Evolutionary conservation across 2,888 invertebrate genomes (phyloP), one percentile per base, ranked within the genome.

Genomic region (Pammene aurita): DNA sequence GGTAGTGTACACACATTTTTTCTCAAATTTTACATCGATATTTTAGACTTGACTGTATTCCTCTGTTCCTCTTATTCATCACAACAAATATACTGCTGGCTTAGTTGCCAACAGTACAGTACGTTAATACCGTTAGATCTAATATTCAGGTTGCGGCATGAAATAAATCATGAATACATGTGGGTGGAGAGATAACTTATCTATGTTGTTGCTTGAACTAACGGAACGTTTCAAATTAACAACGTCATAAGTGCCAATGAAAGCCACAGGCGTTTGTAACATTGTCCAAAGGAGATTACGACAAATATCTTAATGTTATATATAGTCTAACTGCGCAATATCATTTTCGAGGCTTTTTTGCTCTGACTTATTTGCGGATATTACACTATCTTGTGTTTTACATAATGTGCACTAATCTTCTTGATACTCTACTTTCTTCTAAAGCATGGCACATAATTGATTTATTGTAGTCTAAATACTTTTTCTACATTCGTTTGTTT

Each of bases 181-280:
- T 66, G 42, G 58, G 58, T 52, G 13, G 35, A 50, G 34, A 58
- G 61, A 67, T 67, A 67, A 46, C 55, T 54, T 67, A 67, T 67
- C 61, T 52, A 44, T 44, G 42, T 61, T 61, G 34, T 52, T 67
- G 61, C 52, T 55, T 61, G 13, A 66, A 58, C 58, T 44, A 50
- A 44, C 42, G 16, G 9, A 52, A 38, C 44, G 16, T 26, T n/a
- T 9, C 10, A 5, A 46, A n/a, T 7, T 34, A 26, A 57, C 13
- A 58, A 26, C 6, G 35, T 35, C 60, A 26, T 46, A 50, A 16
- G 18, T 50, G 50, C 16, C 16, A 38, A 9, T 34, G n/a, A 4
- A 14, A 14, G 7, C 5, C 14, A 35, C n/a, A 16, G 38, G 4
- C 18, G n/a, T 0, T 41, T 62, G 38, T 9, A 16, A n/a, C 62